Evolutionary conservation across 2,113 vertebrate species (phyloP).

Genomic region (Thalassoma bifasciatum): DNA sequence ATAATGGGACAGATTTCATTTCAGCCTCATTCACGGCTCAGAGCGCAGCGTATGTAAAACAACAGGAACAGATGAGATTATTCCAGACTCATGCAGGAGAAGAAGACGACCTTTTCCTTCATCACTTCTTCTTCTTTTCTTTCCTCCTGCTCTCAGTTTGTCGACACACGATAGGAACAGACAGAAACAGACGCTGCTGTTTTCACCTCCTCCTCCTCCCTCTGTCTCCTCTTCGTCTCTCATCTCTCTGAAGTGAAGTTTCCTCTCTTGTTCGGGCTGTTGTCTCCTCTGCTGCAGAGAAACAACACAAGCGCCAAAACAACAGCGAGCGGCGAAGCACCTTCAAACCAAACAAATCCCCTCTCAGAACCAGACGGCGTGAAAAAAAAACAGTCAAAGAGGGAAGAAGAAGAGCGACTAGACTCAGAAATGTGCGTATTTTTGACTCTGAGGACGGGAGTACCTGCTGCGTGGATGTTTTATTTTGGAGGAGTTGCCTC

Average conservation of each 20-base stretch:
- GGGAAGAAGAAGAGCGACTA: slow-evolving; percentile 5
- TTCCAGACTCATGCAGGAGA: too few species aligned
- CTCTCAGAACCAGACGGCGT: slow-evolving; percentile 42
- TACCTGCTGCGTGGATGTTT: slow-evolving; percentile 50
- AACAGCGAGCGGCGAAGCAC: slow-evolving; percentile 49
- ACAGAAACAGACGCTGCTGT: slow-evolving; percentile 45
- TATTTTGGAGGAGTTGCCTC: slow-evolving; percentile 61
- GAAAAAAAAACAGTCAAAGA: slow-evolving; percentile 13
- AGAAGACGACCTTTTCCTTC: too few species aligned
- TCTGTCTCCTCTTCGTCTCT: slow-evolving; percentile 18
- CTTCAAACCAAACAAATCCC: slow-evolving; percentile 70
- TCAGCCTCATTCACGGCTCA: slow-evolving; percentile 31
- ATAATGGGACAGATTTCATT: slow-evolving; percentile 64
- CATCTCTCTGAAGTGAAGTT: slow-evolving; percentile 71
- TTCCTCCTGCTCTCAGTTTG: slow-evolving; percentile 43
- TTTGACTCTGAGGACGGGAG: slow-evolving; percentile 48
- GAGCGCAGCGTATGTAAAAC: slow-evolving; percentile 56
- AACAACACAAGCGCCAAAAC: slow-evolving; percentile 64
- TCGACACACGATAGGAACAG: slow-evolving; percentile 66
- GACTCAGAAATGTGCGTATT: slow-evolving; percentile 40
- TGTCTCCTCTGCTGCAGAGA: slow-evolving; percentile 63
- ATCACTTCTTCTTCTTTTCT: too few species aligned
- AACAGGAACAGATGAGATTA: slow-evolving; percentile 58
- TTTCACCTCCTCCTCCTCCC: slow-evolving; percentile 8
- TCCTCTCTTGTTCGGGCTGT: slow-evolving; percentile 62